phyloP scores from a whole-genome alignment of 2,888 invertebrate species.

The Euphydryas editha region DNA sequence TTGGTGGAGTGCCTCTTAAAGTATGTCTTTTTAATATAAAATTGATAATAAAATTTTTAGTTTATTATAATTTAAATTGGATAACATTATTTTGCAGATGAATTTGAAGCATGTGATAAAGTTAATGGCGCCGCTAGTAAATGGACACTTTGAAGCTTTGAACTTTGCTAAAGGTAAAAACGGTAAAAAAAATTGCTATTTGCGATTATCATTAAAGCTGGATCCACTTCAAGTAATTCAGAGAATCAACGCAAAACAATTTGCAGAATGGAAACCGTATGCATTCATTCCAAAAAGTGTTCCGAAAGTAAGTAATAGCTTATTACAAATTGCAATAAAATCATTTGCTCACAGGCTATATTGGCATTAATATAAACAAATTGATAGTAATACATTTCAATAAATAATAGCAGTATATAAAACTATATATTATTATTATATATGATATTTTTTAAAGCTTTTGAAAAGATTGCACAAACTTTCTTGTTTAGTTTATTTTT shows the following conservation, averaged over 20 bases:
- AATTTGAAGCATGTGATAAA: conserved; percentile 39
- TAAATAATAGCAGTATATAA: too few species aligned
- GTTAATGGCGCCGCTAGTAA: conserved; percentile 46
- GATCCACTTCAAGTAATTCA: conserved; percentile 53
- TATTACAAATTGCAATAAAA: not conserved
- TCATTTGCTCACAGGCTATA: too few species aligned
- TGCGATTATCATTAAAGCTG: conserved; percentile 55
- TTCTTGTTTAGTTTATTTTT: too few species aligned
- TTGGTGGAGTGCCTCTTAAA: conserved; percentile 39
- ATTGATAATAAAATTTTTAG: not conserved
- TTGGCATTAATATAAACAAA: too few species aligned
- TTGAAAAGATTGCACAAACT: too few species aligned
- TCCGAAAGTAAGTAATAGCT: conserved; percentile 57
- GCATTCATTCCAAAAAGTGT: conserved; percentile 54
- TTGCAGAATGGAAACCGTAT: conserved; percentile 36
- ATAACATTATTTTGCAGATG: conserved; percentile 16
- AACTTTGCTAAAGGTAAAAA: conserved; percentile 45
- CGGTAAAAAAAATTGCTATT: conserved; percentile 48
- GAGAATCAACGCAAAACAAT: conserved; percentile 38
- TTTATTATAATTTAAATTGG: not conserved
- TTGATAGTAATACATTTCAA: too few species aligned
- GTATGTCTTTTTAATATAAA: conserved; percentile 18
- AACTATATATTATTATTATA: too few species aligned
- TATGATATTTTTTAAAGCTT: too few species aligned
- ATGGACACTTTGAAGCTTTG: conserved; percentile 55